phyloP scores from a whole-genome alignment of 2,797 vertebrate species.

The Serranus cabrilla region DNA sequence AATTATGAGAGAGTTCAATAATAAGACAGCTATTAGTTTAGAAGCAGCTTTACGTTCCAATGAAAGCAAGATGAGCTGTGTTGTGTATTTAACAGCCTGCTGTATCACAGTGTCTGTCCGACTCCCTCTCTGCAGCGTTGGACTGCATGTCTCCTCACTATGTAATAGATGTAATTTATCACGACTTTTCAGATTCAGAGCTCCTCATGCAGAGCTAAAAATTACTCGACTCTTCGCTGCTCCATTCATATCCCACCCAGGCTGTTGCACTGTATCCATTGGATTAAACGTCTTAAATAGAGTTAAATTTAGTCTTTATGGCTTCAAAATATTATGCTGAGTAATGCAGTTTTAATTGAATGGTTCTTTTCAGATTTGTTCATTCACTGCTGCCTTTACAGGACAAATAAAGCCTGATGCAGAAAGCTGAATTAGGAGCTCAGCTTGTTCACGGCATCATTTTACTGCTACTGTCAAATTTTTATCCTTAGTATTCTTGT shows the following conservation, averaged over 20 bases:
- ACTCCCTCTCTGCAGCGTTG: neutral
- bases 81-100: neutral
- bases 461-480: neutral
- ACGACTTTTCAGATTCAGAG: slow-evolving; percentile 9
- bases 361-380: slow-evolving; percentile 1
- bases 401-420: neutral
- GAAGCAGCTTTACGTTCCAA: slow-evolving; percentile 15
- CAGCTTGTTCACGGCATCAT: neutral
- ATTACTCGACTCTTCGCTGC: slow-evolving; percentile 28
- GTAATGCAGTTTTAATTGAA: slow-evolving; percentile 43
- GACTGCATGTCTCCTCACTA: slow-evolving; percentile 5
- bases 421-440: slow-evolving; percentile 5
- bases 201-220: slow-evolving; percentile 24
- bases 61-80: slow-evolving; percentile 28
- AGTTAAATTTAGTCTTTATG: slow-evolving; percentile 43
- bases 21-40: slow-evolving; percentile 44
- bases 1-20: slow-evolving; percentile 2
- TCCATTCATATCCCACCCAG: slow-evolving; percentile 37
- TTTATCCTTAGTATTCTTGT: neutral
- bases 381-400: slow-evolving; percentile 29
- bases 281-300: slow-evolving; percentile 41
- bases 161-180: slow-evolving; percentile 43
- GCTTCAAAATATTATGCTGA: slow-evolving; percentile 24
- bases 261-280: slow-evolving; percentile 40
- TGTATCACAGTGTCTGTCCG: slow-evolving; percentile 9